Base-by-base conservation (phyloP, 2,113 vertebrate species). In the Dasyornis broadbenti region DNA sequence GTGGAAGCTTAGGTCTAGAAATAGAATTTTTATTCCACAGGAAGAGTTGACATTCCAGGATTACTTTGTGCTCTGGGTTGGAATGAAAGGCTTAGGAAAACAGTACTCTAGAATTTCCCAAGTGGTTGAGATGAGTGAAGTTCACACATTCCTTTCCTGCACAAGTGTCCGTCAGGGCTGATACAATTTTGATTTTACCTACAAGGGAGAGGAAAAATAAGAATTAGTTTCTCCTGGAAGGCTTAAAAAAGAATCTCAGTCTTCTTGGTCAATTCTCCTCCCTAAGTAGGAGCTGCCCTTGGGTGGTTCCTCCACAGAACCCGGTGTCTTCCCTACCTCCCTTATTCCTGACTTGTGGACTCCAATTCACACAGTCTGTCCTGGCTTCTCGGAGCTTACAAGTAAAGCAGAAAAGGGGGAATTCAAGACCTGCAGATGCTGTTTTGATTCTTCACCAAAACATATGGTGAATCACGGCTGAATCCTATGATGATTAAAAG, bases 401-500 rank as follows among this genome's bases (percentile, higher is more conserved):
- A n/a, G 82, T n/a, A 33, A 37, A 94, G 59, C 87, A 85, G 89
- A 61, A 80, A 40, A 72, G 24, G 52, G 78, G 35, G 59, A 80
- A 50, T 88, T 82, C 35, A 45, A 69, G 79, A 92, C 84, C 86
- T 85, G 89, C 86, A 91, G 93, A 95, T 73, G 77, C 92, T 65
- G 53, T 94, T 93, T 95, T 83, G 87, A 66, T 85, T 90, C 93
- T 80, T 83, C 56, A 70, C 65, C 60, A 70, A 84, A 94, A 84
- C 86, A 84, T 66, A 85, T 39, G 57, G 89, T 87, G 93, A 88
- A 94, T 91, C 95, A 91, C 0, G 15, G 75, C 89, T 78, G 70
- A 92, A 92, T 89, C 92, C 88, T 95, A 0, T 52, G 92, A 82
- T 90, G 90, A 90, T 95, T 92, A 94, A 81, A 96, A 90, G 82